Evolutionary conservation across 2,797 vertebrate species (phyloP).

Genomic region (Megalops cyprinoides): DNA sequence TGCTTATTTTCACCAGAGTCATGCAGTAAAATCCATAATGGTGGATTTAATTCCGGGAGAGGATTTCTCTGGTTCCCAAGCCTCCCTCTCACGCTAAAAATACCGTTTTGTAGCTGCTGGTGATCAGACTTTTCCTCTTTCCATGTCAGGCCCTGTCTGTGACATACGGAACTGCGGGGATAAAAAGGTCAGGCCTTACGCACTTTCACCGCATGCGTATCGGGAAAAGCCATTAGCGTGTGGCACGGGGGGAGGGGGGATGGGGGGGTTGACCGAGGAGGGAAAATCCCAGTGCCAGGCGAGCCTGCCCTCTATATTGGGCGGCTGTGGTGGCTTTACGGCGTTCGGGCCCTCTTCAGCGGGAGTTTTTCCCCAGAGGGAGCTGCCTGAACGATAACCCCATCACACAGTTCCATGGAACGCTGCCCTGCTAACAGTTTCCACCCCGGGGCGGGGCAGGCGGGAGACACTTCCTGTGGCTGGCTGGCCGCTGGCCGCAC

Average conservation of each 20-base stretch:
- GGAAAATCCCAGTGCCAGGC: conserved; percentile 44
- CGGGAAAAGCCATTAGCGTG: conserved; percentile 78
- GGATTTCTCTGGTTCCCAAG: conserved; percentile 24
- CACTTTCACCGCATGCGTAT: conserved; percentile 67
- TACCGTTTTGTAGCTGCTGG: conserved; percentile 50
- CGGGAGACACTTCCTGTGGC: conserved; percentile 70
- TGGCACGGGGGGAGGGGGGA: no score
- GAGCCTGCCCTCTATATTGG: conserved; percentile 67
- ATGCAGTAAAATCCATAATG: background rate
- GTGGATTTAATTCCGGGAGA: conserved; percentile 11
- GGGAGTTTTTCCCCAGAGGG: no score
- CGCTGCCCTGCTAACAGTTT: conserved; percentile 74
- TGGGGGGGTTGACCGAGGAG: conserved; percentile 68
- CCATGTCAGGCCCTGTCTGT: conserved; percentile 61
- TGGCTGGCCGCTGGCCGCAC: conserved; percentile 61
- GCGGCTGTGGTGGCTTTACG: conserved; percentile 63
- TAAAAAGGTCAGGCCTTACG: conserved; percentile 71
- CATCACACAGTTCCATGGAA: conserved; percentile 62
- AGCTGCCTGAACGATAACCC: conserved; percentile 67
- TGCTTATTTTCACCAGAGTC: conserved; percentile 7
- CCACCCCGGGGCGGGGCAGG: conserved; percentile 62
- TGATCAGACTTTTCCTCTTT: conserved; percentile 68
- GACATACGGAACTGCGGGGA: conserved; percentile 58
- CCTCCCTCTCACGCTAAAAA: conserved; percentile 53
- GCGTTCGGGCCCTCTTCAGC: conserved; percentile 19